Conservation (phyloP, 2,113 vertebrate species). For the Baryphthengus martii region DNA sequence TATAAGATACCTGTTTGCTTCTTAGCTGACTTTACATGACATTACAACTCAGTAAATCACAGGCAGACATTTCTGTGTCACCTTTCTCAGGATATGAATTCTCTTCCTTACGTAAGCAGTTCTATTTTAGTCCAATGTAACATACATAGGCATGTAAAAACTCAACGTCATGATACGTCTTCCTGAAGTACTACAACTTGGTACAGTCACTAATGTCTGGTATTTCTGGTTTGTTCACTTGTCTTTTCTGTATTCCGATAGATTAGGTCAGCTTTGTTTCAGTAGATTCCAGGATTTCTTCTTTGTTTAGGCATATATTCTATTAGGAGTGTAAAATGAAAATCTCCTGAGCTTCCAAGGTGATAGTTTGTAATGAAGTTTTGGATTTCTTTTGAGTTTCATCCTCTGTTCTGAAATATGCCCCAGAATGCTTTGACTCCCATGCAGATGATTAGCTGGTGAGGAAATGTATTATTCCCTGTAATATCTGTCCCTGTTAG, state of each 20-base stretch:
- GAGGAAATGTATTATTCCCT: not conserved
- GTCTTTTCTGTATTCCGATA: not conserved
- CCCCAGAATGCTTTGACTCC: not conserved
- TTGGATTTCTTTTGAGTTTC: not conserved
- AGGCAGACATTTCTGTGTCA: not conserved
- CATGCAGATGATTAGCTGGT: not conserved
- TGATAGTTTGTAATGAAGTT: not conserved
- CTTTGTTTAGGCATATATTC: not conserved
- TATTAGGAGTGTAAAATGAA: not conserved
- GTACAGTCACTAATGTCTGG: not conserved
- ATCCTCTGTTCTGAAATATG: not conserved
- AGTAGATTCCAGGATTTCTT: not conserved
- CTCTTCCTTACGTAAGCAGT: not conserved
- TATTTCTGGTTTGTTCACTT: not conserved
- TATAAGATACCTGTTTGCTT: not conserved
- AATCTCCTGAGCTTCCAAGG: not conserved
- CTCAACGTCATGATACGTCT: not conserved
- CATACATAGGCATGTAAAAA: not conserved
- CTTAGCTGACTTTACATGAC: not conserved
- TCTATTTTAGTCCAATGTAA: slow-evolving; percentile 11
- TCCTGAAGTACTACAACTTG: not conserved
- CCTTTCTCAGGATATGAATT: not conserved
- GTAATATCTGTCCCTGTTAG: not conserved
- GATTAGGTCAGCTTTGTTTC: not conserved
- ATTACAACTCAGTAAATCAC: not conserved